Base-by-base conservation (phyloP, 37 sponge, comb jelly and placozoan species). In the Crambe crambe region DNA sequence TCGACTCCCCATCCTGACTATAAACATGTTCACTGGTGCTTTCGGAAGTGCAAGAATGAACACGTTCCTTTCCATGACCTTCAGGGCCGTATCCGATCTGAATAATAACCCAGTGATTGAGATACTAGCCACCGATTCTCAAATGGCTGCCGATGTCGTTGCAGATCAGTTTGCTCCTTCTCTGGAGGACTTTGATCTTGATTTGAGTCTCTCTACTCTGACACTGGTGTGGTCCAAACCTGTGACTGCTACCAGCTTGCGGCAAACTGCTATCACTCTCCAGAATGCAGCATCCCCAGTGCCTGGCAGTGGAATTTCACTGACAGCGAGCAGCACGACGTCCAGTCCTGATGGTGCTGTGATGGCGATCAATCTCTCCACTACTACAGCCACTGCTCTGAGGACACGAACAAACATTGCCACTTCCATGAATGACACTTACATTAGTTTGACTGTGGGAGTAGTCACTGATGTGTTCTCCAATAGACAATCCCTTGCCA, bases 141-240 rank as follows among this genome's bases (percentile, higher is more conserved):
- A 78, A 21, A 75, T 71, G 72, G 89, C 94, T 34, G 27, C 37
- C 36, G 71, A 66, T 31, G 86, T 91, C 37, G 68, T 79, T 59
- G 42, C 68, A 34, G 96, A 95, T 63, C 59, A 61, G 54, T 59
- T 73, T 10, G 56, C 74, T 69, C 96, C 96, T 23, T 31, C 58
- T 6, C 82, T 95, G 34, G 90, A 79, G 38, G 51, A 78, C 27
- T 95, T 95, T 71, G 85, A 92, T 56, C 66, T 95, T 2, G 78
- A 92, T 54, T 70, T 92, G 26, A 82, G 89, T 64, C 54, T 63
- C 6, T 83, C 75, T 20, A 74, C 72, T 22, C 85, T 87, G 35
- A 85, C 79, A 18, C 79, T 94, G 30, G 66, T 74, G 37, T 91
- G 87, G 70, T 84, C 89, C 43, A 90, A 94, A 61, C 89, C 93